Evolutionary conservation across 2,888 invertebrate genomes (phyloP), one percentile per base, ranked within the genome.

Genomic region (Petrolisthes cinctipes): DNA sequence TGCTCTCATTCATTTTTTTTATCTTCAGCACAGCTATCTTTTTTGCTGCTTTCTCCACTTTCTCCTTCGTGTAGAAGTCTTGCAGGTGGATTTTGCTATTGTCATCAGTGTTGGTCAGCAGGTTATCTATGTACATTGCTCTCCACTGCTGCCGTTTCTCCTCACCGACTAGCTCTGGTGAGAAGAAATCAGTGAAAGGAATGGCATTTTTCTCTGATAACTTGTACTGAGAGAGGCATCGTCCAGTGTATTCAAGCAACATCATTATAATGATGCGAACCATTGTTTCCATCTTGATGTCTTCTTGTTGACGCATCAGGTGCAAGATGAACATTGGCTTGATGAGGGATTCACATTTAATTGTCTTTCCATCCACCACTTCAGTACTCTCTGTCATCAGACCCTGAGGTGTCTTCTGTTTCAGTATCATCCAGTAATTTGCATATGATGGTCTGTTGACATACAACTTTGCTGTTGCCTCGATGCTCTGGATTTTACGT

Each of bases 261-360:
- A 87, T 79, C 57, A 89, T 11, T 66, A 51, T 76, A 56, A 89
- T 51, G 17, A 87, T 57, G n/a, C 51, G 6, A 5, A 61, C 6
- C 4, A 73, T 56, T 7, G 5, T 14, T 0, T 54, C 7, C 1
- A 7, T 37, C 9, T 20, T 11, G 1, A 23, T 6, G 17, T 57
- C 6, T 6, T 76, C 54, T 6, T 6, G 11, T 4, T 20, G 37
- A 54, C 76, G 53, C 4, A n/a, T 51, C 66, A 89, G 56, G n/a
- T 85, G 79, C 14, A 85, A 20, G 23, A 89, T 37, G 57, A 87
- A 89, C 51, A 84, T 76, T 1, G 89, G 89, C 79, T 89, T 89
- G 71, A 89, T 73, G 73, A 89, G 61, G 5, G 89, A 85, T 23
- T 89, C 89, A 51, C 89, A 87, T 37, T 83, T 89, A 51, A 89